Evolutionary conservation across 2,113 vertebrate genomes (phyloP).

Genomic region (Zeus faber): DNA sequence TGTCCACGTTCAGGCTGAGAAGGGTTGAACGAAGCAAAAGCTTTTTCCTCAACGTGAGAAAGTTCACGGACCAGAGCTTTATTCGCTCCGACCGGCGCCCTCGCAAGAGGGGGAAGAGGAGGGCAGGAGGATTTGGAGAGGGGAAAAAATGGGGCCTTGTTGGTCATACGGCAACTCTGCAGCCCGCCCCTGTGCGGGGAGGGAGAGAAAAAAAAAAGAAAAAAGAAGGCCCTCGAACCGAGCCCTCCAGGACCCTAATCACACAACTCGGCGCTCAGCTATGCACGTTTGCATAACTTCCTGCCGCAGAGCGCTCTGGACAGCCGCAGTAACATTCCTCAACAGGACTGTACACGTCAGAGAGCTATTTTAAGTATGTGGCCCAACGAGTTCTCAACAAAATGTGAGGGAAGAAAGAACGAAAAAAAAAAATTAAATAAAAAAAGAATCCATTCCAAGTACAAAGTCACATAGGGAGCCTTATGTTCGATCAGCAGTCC

Average conservation of each 20-base stretch:
- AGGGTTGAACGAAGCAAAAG: not conserved
- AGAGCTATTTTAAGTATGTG: constrained; percentile 84
- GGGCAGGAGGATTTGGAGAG: constrained; percentile 9
- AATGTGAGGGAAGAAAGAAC: constrained; percentile 45
- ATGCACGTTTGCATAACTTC: constrained; percentile 75
- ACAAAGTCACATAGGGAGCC: constrained; percentile 46
- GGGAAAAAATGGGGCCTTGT: constrained; percentile 33
- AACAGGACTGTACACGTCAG: constrained; percentile 83
- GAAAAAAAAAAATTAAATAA: constrained; percentile 30
- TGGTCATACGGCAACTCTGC: constrained; percentile 35
- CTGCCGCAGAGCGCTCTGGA: constrained; percentile 70
- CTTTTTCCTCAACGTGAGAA: constrained; percentile 3
- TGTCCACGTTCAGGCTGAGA: not conserved
- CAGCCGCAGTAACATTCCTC: constrained; percentile 80
- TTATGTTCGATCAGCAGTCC: constrained; percentile 54
- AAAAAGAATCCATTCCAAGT: constrained; percentile 42
- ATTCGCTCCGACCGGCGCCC: constrained; percentile 12
- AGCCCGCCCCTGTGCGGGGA: constrained; percentile 25
- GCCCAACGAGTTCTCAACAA: constrained; percentile 78
- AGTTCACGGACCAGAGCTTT: not conserved
- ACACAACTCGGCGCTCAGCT: constrained; percentile 66
- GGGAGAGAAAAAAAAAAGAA: not conserved
- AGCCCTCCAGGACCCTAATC: constrained; percentile 68
- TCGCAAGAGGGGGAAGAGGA: not conserved
- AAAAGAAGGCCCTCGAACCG: constrained; percentile 40